Evolutionary conservation across 30 jellyfish, hydroid and myxozoan species (phyloP).

Genomic region (Hydra vulgaris): DNA sequence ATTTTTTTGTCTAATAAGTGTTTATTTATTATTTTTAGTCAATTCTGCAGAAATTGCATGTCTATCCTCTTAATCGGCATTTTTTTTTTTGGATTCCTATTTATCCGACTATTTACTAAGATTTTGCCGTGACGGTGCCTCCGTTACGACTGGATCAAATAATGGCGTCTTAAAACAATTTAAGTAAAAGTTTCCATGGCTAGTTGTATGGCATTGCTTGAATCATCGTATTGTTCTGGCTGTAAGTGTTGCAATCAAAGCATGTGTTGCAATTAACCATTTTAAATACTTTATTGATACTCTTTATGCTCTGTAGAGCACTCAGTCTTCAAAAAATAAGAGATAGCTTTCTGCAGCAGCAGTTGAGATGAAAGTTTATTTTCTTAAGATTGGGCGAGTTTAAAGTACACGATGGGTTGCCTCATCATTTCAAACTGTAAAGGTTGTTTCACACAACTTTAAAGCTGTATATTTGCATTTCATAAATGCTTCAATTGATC

Average conservation of each 20-base stretch:
- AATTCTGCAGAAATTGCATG: too few species aligned
- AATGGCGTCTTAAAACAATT: background rate
- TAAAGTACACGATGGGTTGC: background rate
- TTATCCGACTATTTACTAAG: background rate
- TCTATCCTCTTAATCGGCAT: too few species aligned
- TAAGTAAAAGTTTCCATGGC: background rate
- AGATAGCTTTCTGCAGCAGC: background rate
- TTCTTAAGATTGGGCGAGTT: background rate
- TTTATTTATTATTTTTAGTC: too few species aligned
- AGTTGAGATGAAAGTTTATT: background rate
- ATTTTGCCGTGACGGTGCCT: background rate
- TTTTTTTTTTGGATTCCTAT: background rate
- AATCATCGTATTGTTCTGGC: too few species aligned
- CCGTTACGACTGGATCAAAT: background rate
- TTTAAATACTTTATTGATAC: background rate
- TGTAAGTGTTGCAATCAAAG: background rate
- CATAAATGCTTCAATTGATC: background rate
- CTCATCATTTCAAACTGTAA: background rate
- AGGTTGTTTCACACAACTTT: background rate
- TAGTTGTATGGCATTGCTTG: background rate
- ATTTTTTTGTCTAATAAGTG: too few species aligned
- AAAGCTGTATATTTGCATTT: background rate
- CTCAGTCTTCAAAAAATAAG: background rate
- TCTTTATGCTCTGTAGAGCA: background rate
- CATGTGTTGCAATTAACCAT: background rate